These are phyloP conservation scores for Neolamprologus ventralis DNA, from an alignment of 2,113 vertebrate genomes.

Conservation along the genomic window DNA sequence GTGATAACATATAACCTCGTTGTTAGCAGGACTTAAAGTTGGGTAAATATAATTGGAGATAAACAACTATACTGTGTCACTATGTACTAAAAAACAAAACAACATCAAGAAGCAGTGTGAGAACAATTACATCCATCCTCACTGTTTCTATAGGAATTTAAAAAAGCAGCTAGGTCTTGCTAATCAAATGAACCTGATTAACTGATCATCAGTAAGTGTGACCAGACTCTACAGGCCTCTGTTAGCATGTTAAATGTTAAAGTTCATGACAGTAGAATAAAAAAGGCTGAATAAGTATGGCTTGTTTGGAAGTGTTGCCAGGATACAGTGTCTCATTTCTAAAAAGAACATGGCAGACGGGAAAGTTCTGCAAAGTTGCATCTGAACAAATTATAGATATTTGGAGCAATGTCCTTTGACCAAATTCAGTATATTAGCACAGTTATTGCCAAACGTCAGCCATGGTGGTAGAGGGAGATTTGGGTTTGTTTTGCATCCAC, in stretches of 20 bases:
- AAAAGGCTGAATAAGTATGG: not conserved
- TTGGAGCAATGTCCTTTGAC: not conserved
- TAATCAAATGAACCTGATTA: not conserved
- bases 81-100: not conserved
- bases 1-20: not conserved
- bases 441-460: not conserved
- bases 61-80: not conserved
- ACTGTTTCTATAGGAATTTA: not conserved
- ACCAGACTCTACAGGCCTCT: not conserved
- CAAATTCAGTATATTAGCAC: not conserved
- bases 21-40: not conserved
- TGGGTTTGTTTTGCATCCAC: not conserved
- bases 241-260: not conserved
- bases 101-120: not conserved
- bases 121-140: not conserved
- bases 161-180: not conserved
- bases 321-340: not conserved
- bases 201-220: not conserved
- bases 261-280: not conserved
- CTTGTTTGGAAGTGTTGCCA: not conserved
- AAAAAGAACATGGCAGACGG: not conserved
- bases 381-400: not conserved
- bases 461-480: not conserved
- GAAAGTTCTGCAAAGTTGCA: not conserved
- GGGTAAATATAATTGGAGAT: not conserved